Conservation (phyloP, 2,797 vertebrate species). For the Gadopsis marmoratus region DNA sequence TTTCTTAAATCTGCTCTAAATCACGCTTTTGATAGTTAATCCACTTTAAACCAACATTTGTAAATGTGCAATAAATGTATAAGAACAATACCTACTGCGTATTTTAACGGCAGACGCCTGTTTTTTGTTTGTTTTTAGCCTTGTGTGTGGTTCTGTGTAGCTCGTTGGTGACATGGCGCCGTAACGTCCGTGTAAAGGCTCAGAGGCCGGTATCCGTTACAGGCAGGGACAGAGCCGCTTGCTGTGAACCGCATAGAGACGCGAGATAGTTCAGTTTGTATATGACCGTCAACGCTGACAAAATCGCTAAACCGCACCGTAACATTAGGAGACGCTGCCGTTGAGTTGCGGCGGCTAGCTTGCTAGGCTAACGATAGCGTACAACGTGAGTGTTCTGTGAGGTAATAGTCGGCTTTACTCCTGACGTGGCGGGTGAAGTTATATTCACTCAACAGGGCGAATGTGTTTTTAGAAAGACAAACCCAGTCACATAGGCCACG, state of each 20-base stretch:
- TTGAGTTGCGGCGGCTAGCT: not conserved
- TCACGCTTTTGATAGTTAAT: constrained; percentile 75
- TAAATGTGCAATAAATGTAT: not conserved
- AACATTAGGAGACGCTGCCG: not conserved
- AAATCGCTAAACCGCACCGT: rapidly evolving
- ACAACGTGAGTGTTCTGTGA: not conserved
- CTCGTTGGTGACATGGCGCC: constrained; percentile 63
- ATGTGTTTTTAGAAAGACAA: too few relatives aligned
- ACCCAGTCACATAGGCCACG: not conserved
- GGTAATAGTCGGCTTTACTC: not conserved
- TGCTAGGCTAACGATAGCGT: constrained; percentile 2
- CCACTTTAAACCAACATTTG: constrained; percentile 26
- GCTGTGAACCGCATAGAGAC: rapidly evolving
- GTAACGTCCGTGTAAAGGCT: constrained; percentile 22
- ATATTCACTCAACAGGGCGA: rapidly evolving
- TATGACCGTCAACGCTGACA: rapidly evolving
- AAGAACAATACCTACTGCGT: rapidly evolving
- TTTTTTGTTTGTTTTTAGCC: not conserved
- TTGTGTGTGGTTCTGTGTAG: not conserved
- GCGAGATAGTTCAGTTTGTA: rapidly evolving
- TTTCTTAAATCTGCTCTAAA: constrained; percentile 72
- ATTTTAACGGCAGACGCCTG: constrained; percentile 41
- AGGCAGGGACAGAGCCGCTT: rapidly evolving
- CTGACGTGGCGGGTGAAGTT: rapidly evolving
- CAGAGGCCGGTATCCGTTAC: constrained; percentile 35